Base-by-base conservation (phyloP, 2,797 vertebrate genomes). In the Chaenodraco wilsoni region DNA sequence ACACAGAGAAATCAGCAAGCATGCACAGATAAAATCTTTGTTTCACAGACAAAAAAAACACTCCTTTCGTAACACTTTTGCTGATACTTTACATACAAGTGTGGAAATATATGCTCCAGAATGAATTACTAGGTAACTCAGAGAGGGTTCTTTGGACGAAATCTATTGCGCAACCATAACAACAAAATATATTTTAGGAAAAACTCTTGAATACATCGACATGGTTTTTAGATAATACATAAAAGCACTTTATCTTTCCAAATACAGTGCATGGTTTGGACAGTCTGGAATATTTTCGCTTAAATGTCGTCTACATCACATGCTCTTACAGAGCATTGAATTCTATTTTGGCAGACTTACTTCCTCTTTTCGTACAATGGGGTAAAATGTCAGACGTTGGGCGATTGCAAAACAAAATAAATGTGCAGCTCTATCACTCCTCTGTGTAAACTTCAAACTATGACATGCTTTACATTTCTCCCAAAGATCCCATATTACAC, bases 401-500 rank as follows among this genome's bases (percentile, higher is more conserved):
- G 17, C 45, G 11, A 77, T 6, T 69, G 59, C 49, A 64, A 81
- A 83, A 76, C 52, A 62, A 15, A 69, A 40, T n/a, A 52, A 57
- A 55, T 63, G 13, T 64, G 8, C 62, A 45, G 14, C 44, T 76
- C 19, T 44, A 4, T 56, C 9, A 21, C 1, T 33, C 23, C 41
- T 40, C 43, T 69, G 16, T 62, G 15, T 51, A 23, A 61, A 57
- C 21, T 23, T 78, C 9, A 37, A 70, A 27, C 45, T 31, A 21
- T 63, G 40, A 44, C 45, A 13, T 69, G 19, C 50, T 81, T 31
- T 75, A 17, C 46, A 61, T 85, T 71, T 87, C 55, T 81, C 55
- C 60, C 56, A 66, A 82, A 99, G 97, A 94, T 98, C 83, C 82
- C 96, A 17, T 97, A 96, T 84, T 85, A 96, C 85, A 92, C 95